These are phyloP conservation scores for Acrocephalus arundinaceus DNA, from an alignment of 2,113 vertebrate genomes.

Conservation along the genomic window DNA sequence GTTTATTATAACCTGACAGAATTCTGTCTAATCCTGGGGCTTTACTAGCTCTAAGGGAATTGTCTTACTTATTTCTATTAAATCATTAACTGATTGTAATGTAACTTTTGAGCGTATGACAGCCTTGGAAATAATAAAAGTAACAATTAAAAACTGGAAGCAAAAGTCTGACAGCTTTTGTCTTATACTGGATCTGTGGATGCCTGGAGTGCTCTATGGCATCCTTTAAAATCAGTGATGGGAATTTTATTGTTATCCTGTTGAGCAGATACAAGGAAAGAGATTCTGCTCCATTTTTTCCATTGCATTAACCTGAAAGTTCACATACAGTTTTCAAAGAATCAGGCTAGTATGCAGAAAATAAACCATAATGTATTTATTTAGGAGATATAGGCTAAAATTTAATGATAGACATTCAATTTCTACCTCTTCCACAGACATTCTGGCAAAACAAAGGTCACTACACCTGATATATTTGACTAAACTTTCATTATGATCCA, in stretches of 20 bases:
- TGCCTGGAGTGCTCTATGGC: neutral
- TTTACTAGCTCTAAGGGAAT: slow-evolving; percentile 38
- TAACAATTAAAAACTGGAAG: neutral
- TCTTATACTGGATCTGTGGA: neutral
- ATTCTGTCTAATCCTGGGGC: slow-evolving; percentile 44
- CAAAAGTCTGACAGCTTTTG: neutral
- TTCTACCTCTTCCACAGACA: neutral
- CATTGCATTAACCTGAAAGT: neutral
- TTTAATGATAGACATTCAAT: neutral
- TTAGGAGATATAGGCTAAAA: neutral
- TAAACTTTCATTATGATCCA: neutral
- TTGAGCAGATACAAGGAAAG: neutral
- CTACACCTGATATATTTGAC: neutral
- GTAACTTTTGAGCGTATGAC: neutral
- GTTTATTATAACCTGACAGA: slow-evolving; percentile 57
- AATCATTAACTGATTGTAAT: slow-evolving; percentile 47
- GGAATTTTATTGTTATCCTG: neutral
- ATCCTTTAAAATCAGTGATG: neutral
- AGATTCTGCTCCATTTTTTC: neutral
- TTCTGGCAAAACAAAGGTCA: neutral
- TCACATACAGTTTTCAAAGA: neutral
- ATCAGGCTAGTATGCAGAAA: neutral
- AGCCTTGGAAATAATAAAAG: slow-evolving; percentile 29
- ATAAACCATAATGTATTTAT: neutral
- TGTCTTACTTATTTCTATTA: slow-evolving; percentile 42